These are phyloP conservation scores for Eurystomus glaucurus DNA, from an alignment of 2,797 vertebrate genomes.

Conservation along the genomic window DNA sequence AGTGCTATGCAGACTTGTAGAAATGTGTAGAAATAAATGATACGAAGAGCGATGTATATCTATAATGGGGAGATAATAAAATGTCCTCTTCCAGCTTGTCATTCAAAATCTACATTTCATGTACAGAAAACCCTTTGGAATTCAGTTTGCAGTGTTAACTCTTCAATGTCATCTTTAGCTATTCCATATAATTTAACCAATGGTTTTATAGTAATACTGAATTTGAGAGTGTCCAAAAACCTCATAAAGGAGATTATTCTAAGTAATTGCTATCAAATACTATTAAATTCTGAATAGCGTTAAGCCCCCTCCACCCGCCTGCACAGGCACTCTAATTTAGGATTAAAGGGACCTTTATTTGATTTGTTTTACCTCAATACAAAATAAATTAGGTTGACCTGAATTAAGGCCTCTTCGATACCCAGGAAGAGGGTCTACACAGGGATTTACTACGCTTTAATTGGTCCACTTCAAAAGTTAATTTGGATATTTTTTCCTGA, in stretches of 20 bases:
- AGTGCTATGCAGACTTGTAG: background rate
- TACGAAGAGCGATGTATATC: background rate
- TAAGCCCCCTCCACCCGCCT: slow-evolving; percentile 63
- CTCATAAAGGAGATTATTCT: slow-evolving; percentile 72
- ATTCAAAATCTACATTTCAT: background rate
- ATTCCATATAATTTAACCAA: slow-evolving; percentile 19
- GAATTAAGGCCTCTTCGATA: slow-evolving; percentile 59
- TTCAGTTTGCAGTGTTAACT: background rate
- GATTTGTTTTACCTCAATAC: slow-evolving; percentile 68
- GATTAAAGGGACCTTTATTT: slow-evolving; percentile 70
- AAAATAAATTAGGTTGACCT: slow-evolving; percentile 69
- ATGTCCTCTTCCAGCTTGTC: background rate
- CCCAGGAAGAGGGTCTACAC: slow-evolving; percentile 18
- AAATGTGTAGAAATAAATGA: background rate
- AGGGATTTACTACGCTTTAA: slow-evolving; percentile 55
- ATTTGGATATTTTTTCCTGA: slow-evolving; percentile 35
- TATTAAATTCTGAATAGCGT: slow-evolving; percentile 56
- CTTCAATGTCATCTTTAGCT: background rate
- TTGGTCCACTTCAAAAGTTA: slow-evolving; percentile 51
- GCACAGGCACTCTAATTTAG: slow-evolving; percentile 68
- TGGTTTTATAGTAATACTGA: background rate
- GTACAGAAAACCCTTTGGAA: background rate
- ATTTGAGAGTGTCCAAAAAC: slow-evolving; percentile 51
- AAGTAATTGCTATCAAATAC: slow-evolving; percentile 72
- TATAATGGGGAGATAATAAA: background rate